Base-by-base conservation (phyloP, 2,888 invertebrate genomes). In the Euclidia mi region DNA sequence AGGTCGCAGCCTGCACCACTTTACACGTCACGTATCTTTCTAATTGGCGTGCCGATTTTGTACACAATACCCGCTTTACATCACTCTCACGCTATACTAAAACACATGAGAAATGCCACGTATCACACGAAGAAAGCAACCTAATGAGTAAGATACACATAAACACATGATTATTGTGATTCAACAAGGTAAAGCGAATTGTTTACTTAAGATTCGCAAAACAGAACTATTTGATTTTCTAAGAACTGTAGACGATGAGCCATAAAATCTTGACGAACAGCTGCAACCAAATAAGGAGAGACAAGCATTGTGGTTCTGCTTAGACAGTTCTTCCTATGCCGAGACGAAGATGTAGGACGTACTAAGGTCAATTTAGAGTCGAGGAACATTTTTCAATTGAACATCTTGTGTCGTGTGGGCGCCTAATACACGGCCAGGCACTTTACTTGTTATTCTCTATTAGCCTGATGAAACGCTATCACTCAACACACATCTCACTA, bases 1-100 rank as follows among this genome's bases (percentile, higher is more conserved):
- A 92, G 94, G 92, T 89, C 92, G 89, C 80, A 85, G 88, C 84
- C 86, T 90, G 90, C 89, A 88, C 87, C 89, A 88, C 82, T 89
- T 86, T 82, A 79, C 85, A 85, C 86, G 87, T 87, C 91, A 85
- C 85, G 78, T 84, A 84, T 92, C 91, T 92, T 88, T 91, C 90
- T 89, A 90, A 91, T 89, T 91, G 87, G 71, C 84, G 82, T 81
- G 78, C 82, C 82, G 79, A 88, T 89, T 89, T 86, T 88, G 84
- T 88, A 85, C 79, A 87, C 87, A 85, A 86, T 85, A 76, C 77
- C 59, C 65, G 73, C 81, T 81, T 80, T 81, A 78, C 76, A 76
- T 78, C 64, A 71, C 78, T 85, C 85, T 78, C 85, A 85, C 85
- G 82, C 79, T 73, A 80, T 64, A 63, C 65, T 63, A 68, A 72